phyloP scores from a whole-genome alignment of 1,140 invertebrate genomes.

The Caerostris extrusa region DNA sequence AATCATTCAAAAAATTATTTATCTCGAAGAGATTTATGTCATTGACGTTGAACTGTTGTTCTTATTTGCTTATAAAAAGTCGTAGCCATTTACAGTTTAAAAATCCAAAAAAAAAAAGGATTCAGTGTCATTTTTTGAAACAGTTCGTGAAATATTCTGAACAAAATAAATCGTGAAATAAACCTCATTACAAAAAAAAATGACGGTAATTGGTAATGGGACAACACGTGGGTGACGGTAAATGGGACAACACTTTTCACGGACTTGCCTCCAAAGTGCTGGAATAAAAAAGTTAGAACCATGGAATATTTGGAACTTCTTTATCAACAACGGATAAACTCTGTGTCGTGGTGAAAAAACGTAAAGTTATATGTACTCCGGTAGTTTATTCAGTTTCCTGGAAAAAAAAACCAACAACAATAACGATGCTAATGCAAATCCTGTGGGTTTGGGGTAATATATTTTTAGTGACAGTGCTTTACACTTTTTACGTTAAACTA shows the following conservation, averaged over 20 bases:
- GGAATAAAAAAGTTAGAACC: slow-evolving; percentile 17
- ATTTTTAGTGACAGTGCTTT: not conserved
- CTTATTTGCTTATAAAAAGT: no score
- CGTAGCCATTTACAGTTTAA: no score
- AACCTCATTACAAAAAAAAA: no score
- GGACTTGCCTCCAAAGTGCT: not conserved
- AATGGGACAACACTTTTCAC: no score
- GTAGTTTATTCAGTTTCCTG: not conserved
- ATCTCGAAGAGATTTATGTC: not conserved
- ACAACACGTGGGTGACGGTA: no score
- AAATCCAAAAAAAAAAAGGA: no score
- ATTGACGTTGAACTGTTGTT: no score
- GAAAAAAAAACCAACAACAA: not conserved
- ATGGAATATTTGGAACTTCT: slow-evolving; percentile 34
- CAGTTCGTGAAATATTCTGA: no score
- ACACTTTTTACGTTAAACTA: not conserved
- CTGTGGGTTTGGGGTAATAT: not conserved
- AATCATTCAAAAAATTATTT: not conserved
- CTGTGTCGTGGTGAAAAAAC: not conserved
- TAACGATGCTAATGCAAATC: not conserved
- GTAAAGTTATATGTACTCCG: not conserved
- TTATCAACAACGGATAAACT: not conserved
- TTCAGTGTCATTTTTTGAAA: no score
- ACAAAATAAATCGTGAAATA: no score
- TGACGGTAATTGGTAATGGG: no score